A percentile compares a stretch with the other conserved stretches of the same genome.
Conservation (phyloP, 2,113 vertebrate genomes). For the Lipotes vexillifer region DNA sequence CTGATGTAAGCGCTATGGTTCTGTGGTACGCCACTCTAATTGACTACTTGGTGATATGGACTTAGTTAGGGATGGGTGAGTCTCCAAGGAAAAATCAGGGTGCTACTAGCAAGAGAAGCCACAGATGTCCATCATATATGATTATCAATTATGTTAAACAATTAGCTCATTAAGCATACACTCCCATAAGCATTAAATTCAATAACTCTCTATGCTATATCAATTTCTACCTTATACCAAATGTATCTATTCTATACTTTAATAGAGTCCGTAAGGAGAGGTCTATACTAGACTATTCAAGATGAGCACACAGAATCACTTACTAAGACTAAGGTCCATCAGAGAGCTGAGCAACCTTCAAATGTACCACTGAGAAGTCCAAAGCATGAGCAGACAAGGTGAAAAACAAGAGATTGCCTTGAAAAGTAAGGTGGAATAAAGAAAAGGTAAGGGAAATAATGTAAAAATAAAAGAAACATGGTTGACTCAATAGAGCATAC, state of each 20-base stretch:
- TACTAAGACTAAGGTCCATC: neutral
- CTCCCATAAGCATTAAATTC: neutral
- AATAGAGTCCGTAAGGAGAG: neutral
- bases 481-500: neutral
- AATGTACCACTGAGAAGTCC: neutral
- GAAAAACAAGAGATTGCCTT: neutral
- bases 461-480: neutral
- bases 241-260: neutral
- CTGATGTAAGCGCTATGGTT: neutral
- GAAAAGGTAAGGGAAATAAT: neutral
- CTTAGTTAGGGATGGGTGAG: neutral
- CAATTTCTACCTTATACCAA: neutral
- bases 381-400: neutral
- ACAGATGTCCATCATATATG: neutral
- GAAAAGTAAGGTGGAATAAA: neutral
- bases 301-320: neutral
- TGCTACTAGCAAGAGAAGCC: neutral
- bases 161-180: neutral
- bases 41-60: neutral
- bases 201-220: neutral
- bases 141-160: neutral
- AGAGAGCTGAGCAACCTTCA: neutral
- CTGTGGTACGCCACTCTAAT: neutral
- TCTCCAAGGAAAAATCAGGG: neutral
- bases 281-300: neutral